A percentile compares a stretch with the other conserved stretches of the same genome.
phyloP scores from a whole-genome alignment of 2,888 invertebrate species.

The Machimus atricapillus region DNA sequence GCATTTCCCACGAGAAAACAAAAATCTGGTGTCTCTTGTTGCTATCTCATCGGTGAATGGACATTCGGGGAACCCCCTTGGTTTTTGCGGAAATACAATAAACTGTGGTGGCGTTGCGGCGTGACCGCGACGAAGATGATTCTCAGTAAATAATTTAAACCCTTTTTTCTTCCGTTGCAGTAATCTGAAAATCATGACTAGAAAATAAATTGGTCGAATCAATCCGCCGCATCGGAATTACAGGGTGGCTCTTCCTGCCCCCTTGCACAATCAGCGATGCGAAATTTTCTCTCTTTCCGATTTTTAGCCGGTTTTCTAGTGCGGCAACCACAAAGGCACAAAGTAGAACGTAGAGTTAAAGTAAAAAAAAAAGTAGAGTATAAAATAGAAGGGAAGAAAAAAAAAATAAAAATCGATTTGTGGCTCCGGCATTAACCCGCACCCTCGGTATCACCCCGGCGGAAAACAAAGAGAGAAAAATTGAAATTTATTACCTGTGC shows the following conservation, averaged over 20 bases:
- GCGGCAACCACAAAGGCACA: neutral
- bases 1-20: neutral
- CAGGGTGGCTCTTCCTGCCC: neutral
- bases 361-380: neutral
- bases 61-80: neutral
- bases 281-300: neutral
- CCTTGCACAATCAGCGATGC: conserved; percentile 12
- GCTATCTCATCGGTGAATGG: neutral
- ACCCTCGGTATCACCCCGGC: neutral
- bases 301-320: neutral
- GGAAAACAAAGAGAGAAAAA: conserved; percentile 36
- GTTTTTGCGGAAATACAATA: neutral
- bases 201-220: conserved; percentile 25
- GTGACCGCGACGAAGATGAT: conserved; percentile 1
- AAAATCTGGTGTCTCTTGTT: neutral
- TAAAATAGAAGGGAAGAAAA: neutral
- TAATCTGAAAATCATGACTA: conserved; percentile 31
- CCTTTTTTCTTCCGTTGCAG: neutral
- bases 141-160: conserved; percentile 25
- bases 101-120: neutral
- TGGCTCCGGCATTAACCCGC: conserved; percentile 4
- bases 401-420: conserved; percentile 27
- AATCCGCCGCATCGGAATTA: conserved; percentile 34
- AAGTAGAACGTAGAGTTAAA: neutral
- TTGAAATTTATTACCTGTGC: conserved; percentile 40